Base-by-base conservation (phyloP, 2,888 invertebrate genomes). In the Pseudoips prasinana region DNA sequence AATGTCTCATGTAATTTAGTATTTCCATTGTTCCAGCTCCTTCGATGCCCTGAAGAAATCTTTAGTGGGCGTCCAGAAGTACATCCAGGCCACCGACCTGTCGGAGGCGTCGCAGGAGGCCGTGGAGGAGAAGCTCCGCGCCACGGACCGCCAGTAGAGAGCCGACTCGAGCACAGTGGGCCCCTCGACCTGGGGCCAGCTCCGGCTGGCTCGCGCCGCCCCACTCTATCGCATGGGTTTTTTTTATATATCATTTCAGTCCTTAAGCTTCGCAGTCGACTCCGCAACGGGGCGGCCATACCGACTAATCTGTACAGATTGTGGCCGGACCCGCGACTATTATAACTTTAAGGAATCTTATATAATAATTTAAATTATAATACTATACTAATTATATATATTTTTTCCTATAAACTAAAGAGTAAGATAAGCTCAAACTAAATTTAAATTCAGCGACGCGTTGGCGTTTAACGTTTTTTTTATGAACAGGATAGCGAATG, bases 1-100 rank as follows among this genome's bases (percentile, higher is more conserved):
- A n/a, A n/a, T n/a, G n/a, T n/a, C n/a, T n/a, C n/a, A n/a, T n/a
- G n/a, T n/a, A n/a, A n/a, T n/a, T n/a, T n/a, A n/a, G n/a, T n/a
- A n/a, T 14, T 5, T 23, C 9, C n/a, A 8, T 20, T 20, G 20
- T 20, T 20, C 0, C 83, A 98, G 98, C 92, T 98, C 98, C 65
- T 99, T 99, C 77, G 98, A 98, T 88, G 98, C 98, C 72, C 92
- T 99, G 82, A 98, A 98, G 91, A 97, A 97, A 85, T 96, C 98
- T 45, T 91, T 99, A 79, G 97, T 97, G 50, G 98, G 98, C 70
- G 96, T 98, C 61, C 97, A 96, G 90, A 97, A 97, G 91, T 98
- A 97, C 91, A 96, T 98, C 84, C 98, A 97, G 90, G 97, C 98
- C 73, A 98, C 97, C 73, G 98, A 98, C 86, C 92, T 96, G 71